Conservation (phyloP, 2,888 invertebrate genomes). For the Torymus tubicola region DNA sequence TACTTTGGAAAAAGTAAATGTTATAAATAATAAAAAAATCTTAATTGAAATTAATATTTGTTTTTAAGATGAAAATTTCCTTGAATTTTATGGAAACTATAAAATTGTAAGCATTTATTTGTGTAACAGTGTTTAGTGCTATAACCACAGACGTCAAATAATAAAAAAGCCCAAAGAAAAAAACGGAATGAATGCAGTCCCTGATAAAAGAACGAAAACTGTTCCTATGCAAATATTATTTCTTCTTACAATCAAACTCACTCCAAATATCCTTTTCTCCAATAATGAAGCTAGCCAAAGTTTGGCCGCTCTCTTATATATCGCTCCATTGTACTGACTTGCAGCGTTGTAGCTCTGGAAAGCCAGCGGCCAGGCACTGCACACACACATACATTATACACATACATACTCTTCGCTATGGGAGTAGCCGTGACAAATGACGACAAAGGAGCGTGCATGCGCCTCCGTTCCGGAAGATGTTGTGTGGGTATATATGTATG, state of each 20-base stretch:
- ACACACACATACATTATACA: no score
- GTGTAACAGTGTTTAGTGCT: no score
- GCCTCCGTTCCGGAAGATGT: slow-evolving; percentile 17
- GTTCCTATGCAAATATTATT: slow-evolving; percentile 53
- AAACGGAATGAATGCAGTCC: no score
- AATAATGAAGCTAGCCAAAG: slow-evolving; percentile 38
- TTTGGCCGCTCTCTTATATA: neutral
- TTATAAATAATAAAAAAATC: no score
- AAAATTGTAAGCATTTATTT: no score
- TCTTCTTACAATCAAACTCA: slow-evolving; percentile 27
- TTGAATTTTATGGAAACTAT: no score
- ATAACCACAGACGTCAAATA: no score
- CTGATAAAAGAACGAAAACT: slow-evolving; percentile 34
- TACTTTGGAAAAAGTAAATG: no score
- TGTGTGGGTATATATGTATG: no score
- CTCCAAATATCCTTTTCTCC: slow-evolving; percentile 16
- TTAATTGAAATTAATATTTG: no score
- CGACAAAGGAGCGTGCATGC: slow-evolving; percentile 61
- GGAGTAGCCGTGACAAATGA: slow-evolving; percentile 61
- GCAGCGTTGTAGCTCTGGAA: neutral
- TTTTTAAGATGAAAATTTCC: no score
- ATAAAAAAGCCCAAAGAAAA: neutral
- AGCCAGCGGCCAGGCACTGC: slow-evolving; percentile 47
- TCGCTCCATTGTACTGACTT: slow-evolving; percentile 10
- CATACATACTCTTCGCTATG: slow-evolving; percentile 42